phyloP scores from a whole-genome alignment of 1,140 invertebrate genomes.

The Hypsibius dujardini region DNA sequence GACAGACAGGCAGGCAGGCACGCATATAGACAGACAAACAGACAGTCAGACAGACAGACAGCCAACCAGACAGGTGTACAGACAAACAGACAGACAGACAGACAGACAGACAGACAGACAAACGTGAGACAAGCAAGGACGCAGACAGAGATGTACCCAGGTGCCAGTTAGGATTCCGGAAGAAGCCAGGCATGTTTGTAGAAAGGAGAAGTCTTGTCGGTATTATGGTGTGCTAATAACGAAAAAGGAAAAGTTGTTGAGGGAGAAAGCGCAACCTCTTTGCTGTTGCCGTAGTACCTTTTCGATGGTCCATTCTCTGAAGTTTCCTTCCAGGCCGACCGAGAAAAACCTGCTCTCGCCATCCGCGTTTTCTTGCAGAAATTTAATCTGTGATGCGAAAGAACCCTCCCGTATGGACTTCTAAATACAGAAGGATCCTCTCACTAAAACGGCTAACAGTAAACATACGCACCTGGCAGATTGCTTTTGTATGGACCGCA shows the following conservation, averaged over 20 bases:
- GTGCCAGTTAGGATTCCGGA: slow-evolving; percentile 4
- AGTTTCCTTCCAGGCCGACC: slow-evolving; percentile 8
- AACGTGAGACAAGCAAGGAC: too few relatives aligned
- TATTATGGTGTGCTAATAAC: slow-evolving; percentile 1
- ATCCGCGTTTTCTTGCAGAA: slow-evolving; percentile 6
- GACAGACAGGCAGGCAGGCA: too few relatives aligned
- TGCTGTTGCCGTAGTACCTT: neutral
- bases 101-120: too few relatives aligned
- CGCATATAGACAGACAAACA: too few relatives aligned
- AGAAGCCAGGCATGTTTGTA: slow-evolving; percentile 5
- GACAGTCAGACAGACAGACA: too few relatives aligned
- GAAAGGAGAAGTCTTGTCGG: neutral
- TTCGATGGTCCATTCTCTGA: slow-evolving; percentile 9
- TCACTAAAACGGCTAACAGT: neutral
- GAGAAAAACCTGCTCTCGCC: neutral
- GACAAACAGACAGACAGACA: too few relatives aligned
- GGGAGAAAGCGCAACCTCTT: neutral
- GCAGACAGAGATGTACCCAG: too few relatives aligned
- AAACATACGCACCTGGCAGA: slow-evolving; percentile 2
- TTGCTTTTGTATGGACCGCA: neutral
- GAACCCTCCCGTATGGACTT: neutral
- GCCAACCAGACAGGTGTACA: too few relatives aligned
- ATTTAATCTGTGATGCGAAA: neutral
- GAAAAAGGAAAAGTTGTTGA: neutral
- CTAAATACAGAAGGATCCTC: neutral